A percentile compares a stretch with the other conserved stretches of the same genome.
phyloP scores from a whole-genome alignment of 2,797 vertebrate species.

The Xiphophorus birchmanni region DNA sequence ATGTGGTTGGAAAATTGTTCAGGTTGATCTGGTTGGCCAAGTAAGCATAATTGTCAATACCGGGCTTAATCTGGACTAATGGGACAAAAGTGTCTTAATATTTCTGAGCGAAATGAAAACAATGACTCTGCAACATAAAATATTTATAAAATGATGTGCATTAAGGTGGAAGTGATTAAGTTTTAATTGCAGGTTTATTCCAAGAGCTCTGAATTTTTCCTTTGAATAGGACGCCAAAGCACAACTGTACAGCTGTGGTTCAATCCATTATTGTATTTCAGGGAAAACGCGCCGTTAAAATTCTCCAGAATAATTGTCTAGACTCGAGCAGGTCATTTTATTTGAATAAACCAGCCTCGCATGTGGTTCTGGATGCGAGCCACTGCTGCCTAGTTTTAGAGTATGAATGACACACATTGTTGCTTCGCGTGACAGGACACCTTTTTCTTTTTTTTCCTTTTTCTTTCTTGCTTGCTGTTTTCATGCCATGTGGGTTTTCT shows the following conservation, averaged over 20 bases:
- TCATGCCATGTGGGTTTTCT: neutral
- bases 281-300: neutral
- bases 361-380: neutral
- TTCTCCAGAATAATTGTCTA: neutral
- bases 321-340: neutral
- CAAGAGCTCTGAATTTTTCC: neutral
- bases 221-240: neutral
- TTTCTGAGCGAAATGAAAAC: neutral
- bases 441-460: neutral
- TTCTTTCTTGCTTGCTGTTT: neutral
- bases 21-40: neutral
- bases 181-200: neutral
- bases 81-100: no score
- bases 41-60: neutral
- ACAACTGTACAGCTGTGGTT: neutral
- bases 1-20: neutral
- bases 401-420: constrained; percentile 8
- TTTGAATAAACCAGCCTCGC: constrained; percentile 2
- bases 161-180: neutral
- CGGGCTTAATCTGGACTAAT: neutral
- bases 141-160: neutral
- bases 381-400: neutral
- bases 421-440: neutral
- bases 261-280: neutral
- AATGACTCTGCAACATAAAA: neutral